Conservation (phyloP, 2,888 invertebrate genomes). For the Morinoia aosen region DNA sequence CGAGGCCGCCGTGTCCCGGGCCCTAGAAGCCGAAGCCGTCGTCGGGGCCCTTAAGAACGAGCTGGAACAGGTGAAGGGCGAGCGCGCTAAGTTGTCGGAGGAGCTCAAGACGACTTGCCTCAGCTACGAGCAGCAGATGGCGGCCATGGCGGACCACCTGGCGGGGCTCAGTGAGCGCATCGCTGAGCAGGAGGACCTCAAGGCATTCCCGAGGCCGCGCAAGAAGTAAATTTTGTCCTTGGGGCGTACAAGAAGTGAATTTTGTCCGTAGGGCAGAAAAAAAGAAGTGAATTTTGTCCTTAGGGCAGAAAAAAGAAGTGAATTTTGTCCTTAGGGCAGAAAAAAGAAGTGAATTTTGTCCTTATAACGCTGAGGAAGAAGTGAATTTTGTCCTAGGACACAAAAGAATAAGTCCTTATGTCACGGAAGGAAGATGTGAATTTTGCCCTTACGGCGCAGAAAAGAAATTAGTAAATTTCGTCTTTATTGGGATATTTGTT, state of each 20-base stretch:
- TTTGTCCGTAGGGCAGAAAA: background rate
- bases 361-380: too few relatives aligned
- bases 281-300: too few relatives aligned
- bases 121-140: constrained; percentile 81
- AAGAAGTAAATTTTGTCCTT: background rate
- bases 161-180: constrained; percentile 88
- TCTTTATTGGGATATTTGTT: too few relatives aligned
- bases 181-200: constrained; percentile 80
- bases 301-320: too few relatives aligned
- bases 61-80: background rate
- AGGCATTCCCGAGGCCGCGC: constrained; percentile 13
- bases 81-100: background rate
- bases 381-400: too few relatives aligned
- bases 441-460: too few relatives aligned
- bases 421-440: too few relatives aligned
- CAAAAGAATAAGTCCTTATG: too few relatives aligned
- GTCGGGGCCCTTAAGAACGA: background rate
- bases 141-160: constrained; percentile 84
- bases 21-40: background rate
- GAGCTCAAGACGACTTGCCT: constrained; percentile 54
- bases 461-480: too few relatives aligned
- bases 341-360: too few relatives aligned
- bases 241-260: background rate
- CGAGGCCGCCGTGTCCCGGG: background rate
- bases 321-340: too few relatives aligned